Percentiles rank a stretch among this genome's conserved stretches.
Conservation (phyloP, 1,140 invertebrate species). For the Elysia chlorotica region DNA sequence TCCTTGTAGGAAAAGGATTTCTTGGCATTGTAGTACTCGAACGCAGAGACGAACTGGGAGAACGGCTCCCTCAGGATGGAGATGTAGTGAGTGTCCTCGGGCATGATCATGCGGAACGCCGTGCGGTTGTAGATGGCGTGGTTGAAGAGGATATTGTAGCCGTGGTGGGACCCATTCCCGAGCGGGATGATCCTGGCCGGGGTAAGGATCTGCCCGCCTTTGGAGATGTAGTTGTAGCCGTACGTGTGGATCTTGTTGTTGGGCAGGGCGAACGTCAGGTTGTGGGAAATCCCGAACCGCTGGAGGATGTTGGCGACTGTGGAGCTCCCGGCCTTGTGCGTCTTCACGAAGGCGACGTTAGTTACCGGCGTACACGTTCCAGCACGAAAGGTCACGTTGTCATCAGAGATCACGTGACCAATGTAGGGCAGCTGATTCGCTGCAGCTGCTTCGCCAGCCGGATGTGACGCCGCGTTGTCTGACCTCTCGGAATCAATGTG, state of each 20-base stretch:
- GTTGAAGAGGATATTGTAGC: conserved; percentile 44
- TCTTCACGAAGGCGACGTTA: conserved; percentile 35
- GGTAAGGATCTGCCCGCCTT: conserved; percentile 19
- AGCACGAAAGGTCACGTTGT: background rate
- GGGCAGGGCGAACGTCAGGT: conserved; percentile 31
- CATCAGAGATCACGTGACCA: too few relatives aligned
- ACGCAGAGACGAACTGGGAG: conserved; percentile 43
- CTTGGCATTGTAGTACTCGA: conserved; percentile 36
- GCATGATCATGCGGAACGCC: conserved; percentile 34
- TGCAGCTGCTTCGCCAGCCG: too few relatives aligned
- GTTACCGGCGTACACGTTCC: conserved; percentile 9
- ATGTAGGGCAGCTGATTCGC: too few relatives aligned
- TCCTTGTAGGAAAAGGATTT: conserved; percentile 3
- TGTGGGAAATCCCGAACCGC: conserved; percentile 23
- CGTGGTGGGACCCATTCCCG: conserved; percentile 18
- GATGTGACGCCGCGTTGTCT: too few relatives aligned
- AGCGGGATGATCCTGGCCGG: conserved; percentile 17
- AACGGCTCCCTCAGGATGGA: conserved; percentile 46
- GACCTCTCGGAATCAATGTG: too few relatives aligned
- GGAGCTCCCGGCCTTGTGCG: conserved; percentile 34
- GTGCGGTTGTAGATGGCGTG: conserved; percentile 39
- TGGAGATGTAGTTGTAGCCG: conserved; percentile 26
- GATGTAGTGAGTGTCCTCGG: conserved; percentile 38
- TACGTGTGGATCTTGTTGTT: conserved; percentile 8
- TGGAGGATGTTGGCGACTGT: conserved; percentile 36